Evolutionary conservation across 2,797 vertebrate genomes (phyloP), one percentile per base, ranked within the genome.

Genomic region (Rousettus madagascariensis): DNA sequence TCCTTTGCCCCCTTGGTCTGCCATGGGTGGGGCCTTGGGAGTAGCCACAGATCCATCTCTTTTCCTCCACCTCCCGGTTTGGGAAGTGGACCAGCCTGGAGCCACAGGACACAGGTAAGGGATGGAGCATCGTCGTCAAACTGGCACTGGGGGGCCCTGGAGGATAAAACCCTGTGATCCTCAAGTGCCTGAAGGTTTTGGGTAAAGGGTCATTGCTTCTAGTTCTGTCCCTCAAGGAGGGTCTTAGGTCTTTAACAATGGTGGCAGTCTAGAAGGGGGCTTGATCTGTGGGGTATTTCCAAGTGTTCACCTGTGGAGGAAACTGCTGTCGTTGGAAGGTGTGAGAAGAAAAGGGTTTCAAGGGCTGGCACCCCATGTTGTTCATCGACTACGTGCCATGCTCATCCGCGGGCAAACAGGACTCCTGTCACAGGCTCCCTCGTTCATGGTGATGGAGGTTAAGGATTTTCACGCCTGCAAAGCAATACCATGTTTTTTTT

Each of bases 401-500:
- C 41, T 26, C 12, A 26, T 51, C 26, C 3, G 0, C 0, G 0
- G 12, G 22, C 12, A 0, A 4, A 1, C 0, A 13, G 91, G 30
- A 17, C 53, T 19, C 22, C 87, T 9, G 51, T 12, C 59, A 5
- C 1, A 12, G 71, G 63, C 53, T 24, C 0, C 79, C 57, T 26
- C 17, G 0, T 3, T 55, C 12, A 33, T 6, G 1, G 36, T 2
- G 77, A 24, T 6, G 43, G 51, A 66, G 24, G 85, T 65, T 24
- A 53, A 88, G 26, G 49, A 11, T n/a, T 79, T 61, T 53, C 24
- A 28, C 16, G 0, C 46, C 38, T 66, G 82, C 57, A 41, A 7
- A 87, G 51, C 90, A 66, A 20, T 13, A 28, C 59, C 59, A 61
- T 16, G 59, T 15, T 59, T 10, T 5, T 63, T n/a, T n/a, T n/a